Evolutionary conservation across 2,113 vertebrate species (phyloP).

Genomic region (Motacilla alba): DNA sequence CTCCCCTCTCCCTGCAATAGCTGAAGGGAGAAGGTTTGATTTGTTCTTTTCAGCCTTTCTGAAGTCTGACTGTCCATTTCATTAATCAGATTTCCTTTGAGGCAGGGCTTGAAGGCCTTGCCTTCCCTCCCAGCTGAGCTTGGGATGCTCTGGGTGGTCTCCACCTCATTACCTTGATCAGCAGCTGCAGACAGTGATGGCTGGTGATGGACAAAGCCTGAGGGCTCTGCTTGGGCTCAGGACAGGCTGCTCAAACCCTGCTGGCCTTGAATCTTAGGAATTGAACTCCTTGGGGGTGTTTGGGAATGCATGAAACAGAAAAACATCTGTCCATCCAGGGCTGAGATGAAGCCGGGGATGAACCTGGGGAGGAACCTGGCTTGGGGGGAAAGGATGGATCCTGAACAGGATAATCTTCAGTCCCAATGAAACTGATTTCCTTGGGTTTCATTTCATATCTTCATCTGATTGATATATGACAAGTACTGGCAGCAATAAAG

Average conservation of each 20-base stretch:
- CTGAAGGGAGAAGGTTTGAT: background rate
- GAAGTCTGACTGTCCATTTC: background rate
- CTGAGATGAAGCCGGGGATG: background rate
- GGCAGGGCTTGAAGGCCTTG: background rate
- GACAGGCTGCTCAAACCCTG: background rate
- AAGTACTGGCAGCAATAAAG: background rate
- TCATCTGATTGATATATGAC: background rate
- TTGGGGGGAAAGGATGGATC: background rate
- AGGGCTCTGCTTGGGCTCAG: rapidly evolving
- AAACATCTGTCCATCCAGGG: rapidly evolving
- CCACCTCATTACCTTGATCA: background rate
- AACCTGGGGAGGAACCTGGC: background rate
- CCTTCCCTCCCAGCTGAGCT: background rate
- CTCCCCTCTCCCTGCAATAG: background rate
- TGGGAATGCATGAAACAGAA: background rate
- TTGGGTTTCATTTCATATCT: background rate
- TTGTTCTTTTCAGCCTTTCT: background rate
- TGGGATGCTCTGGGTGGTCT: background rate
- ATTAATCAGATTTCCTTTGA: background rate
- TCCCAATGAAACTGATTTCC: background rate
- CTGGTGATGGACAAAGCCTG: background rate
- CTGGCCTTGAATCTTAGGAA: background rate
- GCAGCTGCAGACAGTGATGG: background rate
- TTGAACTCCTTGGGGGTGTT: background rate
- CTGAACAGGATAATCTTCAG: background rate